phyloP scores from a whole-genome alignment of 2,113 vertebrate species.

The zebrafish (Danio rerio) region DNA sequence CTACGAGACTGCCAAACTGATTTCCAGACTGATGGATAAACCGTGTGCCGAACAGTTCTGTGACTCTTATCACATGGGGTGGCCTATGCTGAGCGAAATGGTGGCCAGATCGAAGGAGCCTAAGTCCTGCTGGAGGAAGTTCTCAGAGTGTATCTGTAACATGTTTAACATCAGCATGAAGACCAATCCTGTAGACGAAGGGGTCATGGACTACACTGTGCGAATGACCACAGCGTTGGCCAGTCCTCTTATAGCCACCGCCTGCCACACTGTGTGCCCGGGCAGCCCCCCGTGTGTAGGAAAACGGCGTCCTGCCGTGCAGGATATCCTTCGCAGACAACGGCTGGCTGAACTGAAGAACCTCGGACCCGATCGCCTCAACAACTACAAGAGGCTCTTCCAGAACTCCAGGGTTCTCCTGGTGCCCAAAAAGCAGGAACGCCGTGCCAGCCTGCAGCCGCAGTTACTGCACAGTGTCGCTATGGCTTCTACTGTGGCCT shows the following conservation, averaged over 20 bases:
- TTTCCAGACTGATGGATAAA: slow-evolving; percentile 82
- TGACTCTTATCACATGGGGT: slow-evolving; percentile 83
- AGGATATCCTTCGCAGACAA: slow-evolving; percentile 84
- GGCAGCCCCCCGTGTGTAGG: slow-evolving; percentile 86
- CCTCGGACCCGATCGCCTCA: slow-evolving; percentile 68
- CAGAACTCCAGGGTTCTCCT: slow-evolving; percentile 77
- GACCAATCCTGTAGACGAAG: slow-evolving; percentile 81
- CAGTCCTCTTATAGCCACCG: slow-evolving; percentile 84
- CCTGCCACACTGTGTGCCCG: slow-evolving; percentile 86
- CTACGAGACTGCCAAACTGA: slow-evolving; percentile 81
- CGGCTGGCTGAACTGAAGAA: slow-evolving; percentile 66
- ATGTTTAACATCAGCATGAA: slow-evolving; percentile 70
- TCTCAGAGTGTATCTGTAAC: slow-evolving; percentile 72
- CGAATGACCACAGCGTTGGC: slow-evolving; percentile 84
- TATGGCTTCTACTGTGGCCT: slow-evolving; percentile 56
- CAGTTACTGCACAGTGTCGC: slow-evolving; percentile 60
- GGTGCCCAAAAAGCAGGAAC: slow-evolving; percentile 72
- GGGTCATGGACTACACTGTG: slow-evolving; percentile 90
- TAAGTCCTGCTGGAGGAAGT: slow-evolving; percentile 80
- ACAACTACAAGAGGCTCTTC: slow-evolving; percentile 76
- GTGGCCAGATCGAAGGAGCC: slow-evolving; percentile 75
- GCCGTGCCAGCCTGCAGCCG: slow-evolving; percentile 79
- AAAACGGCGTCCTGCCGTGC: slow-evolving; percentile 85
- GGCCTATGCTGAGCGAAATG: slow-evolving; percentile 82
- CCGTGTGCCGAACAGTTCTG: slow-evolving; percentile 91